Evolutionary conservation across 2,888 invertebrate genomes (phyloP).

Genomic region (Hermaeophaga mercurialis): DNA sequence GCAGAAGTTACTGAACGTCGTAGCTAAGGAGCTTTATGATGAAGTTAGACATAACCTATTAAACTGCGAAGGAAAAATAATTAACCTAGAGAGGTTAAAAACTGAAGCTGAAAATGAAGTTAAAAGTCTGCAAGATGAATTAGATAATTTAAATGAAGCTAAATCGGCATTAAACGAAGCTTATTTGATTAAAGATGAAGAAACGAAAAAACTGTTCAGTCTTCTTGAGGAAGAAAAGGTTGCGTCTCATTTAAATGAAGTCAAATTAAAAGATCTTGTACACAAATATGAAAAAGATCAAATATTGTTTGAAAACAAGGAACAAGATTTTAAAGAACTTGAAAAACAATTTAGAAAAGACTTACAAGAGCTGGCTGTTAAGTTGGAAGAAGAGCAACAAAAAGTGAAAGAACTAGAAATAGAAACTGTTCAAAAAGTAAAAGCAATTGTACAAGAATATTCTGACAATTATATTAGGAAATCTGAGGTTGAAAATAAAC

Average conservation of each 20-base stretch:
- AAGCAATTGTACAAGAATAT: constrained; percentile 49
- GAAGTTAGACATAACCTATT: constrained; percentile 53
- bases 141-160: constrained; percentile 36
- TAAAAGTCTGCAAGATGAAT: constrained; percentile 46
- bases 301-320: constrained; percentile 5
- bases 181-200: constrained; percentile 47
- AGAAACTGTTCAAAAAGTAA: constrained; percentile 43
- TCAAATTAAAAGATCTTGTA: constrained; percentile 28
- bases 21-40: constrained; percentile 23
- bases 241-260: constrained; percentile 30
- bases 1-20: constrained; percentile 10
- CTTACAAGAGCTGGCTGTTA: constrained; percentile 39
- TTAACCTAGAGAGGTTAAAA: constrained; percentile 41
- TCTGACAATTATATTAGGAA: constrained; percentile 64
- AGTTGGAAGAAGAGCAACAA: constrained; percentile 39
- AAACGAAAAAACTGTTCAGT: constrained; percentile 49
- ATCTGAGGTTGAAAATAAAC: constrained; percentile 61
- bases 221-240: constrained; percentile 48
- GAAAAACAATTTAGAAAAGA: constrained; percentile 34
- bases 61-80: constrained; percentile 37
- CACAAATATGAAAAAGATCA: constrained; percentile 31
- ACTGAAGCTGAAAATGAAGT: constrained; percentile 41
- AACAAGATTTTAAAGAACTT: constrained; percentile 28
- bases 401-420: constrained; percentile 45
- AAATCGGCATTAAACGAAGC: constrained; percentile 43